Base-by-base conservation (phyloP, 2,888 invertebrate genomes). In the Venustoraphidia nigricollis region DNA sequence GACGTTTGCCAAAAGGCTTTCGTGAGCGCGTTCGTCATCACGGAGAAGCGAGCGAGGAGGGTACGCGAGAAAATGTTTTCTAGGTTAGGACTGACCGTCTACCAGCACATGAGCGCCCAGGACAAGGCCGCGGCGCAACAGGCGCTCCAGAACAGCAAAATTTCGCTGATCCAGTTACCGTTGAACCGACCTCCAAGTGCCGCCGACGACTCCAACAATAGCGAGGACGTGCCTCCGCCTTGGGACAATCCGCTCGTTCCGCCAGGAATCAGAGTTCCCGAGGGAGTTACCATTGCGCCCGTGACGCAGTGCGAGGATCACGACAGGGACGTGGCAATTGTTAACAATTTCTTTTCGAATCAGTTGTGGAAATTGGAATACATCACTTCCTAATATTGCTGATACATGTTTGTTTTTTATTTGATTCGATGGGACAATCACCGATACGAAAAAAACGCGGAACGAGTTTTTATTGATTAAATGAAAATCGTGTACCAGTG, bases 331-430 rank as follows among this genome's bases (percentile, higher is more conserved):
- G 67, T 72, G 43, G 69, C 68, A 45, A 66, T 72, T 55, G 71
- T 73, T 40, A 68, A 71, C 56, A 70, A 70, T 54, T 73, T 73
- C 58, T 73, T 73, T 59, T 66, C 66, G 43, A 71, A 73, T 58
- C 73, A 73, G 55, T 61, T 73, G 44, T 73, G 73, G 73, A 72
- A 72, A 58, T 72, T 72, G 36, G 72, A 73, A 58, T 71, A 71
- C 54, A 71, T 71, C 48, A 66, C 66, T 41, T 62, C 66, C 50
- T 62, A 64, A 57, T 66, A 27, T 27, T 27, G 27, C 27, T 27
- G 17, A 17, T 17, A 17, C 17, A 17, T 17, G 27, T 27, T 27
- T 27, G 3, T 27, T 27, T 27, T 27, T 27, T 27, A 27, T 27
- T 27, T 27, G 27, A 27, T 27, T 17, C 27, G 27, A 27, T 27